Conservation (phyloP, 2,888 invertebrate species). For the Morinoia aosen region DNA sequence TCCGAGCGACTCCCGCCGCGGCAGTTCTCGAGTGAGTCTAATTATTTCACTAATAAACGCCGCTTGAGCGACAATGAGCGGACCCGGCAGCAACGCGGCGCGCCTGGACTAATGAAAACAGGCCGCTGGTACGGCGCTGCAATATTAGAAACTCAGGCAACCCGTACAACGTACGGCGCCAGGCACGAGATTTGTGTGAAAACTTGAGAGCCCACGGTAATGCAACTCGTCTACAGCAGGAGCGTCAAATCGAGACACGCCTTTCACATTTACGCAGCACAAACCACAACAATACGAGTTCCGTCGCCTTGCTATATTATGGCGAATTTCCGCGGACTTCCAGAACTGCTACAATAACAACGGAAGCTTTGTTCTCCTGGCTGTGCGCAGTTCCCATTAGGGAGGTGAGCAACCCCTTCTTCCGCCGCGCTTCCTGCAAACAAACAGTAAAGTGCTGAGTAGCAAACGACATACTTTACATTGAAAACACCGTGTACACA, state of each 20-base stretch:
- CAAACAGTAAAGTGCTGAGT: not conserved
- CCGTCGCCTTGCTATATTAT: not conserved
- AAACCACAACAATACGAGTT: not conserved
- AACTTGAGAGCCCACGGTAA: not conserved
- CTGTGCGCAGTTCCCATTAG: not conserved
- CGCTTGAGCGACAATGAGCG: not conserved
- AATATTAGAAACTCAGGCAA: not conserved
- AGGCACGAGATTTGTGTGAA: not conserved
- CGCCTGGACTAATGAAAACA: conserved; percentile 15
- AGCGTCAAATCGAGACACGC: not conserved
- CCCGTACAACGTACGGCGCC: not conserved
- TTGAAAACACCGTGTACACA: not conserved
- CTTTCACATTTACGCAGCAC: not conserved
- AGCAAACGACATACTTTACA: not conserved
- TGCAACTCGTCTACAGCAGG: not conserved
- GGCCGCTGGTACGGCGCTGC: not conserved
- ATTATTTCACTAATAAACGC: conserved; percentile 20
- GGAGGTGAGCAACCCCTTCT: not conserved
- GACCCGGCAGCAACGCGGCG: not conserved
- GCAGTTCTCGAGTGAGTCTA: not conserved
- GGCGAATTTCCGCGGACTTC: not conserved
- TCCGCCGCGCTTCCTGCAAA: not conserved
- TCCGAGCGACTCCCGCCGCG: not conserved
- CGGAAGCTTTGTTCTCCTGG: not conserved
- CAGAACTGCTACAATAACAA: not conserved